Base-by-base conservation (phyloP, 1,140 invertebrate genomes). In the Drosophila sulfurigaster region DNA sequence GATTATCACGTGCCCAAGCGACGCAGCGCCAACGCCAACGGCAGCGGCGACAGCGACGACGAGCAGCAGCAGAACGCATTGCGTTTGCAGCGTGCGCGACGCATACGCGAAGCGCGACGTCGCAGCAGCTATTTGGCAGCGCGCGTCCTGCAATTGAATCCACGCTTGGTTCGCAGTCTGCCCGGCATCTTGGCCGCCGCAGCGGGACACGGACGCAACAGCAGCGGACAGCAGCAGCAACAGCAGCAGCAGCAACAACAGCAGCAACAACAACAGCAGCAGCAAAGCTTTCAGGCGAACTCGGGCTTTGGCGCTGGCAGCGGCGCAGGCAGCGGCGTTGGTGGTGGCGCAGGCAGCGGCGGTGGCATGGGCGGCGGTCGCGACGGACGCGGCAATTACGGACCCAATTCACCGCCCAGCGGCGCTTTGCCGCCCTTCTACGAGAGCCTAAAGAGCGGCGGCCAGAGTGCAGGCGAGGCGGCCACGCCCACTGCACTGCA, bases 1-100 rank as follows among this genome's bases (percentile, higher is more conserved):
- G 96, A 98, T 87, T 98, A 98, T 92, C 96, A 96, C 78, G 96
- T 98, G 64, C 96, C 96, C 13, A 97, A 96, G 92, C 95, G 95
- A 63, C 94, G 95, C 71, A 94, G 95, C 16, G 95, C 96, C 73
- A 92, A 94, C 69, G 91, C 90, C 52, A 88, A 91, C 35, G 35
- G n/a, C 97, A 96, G 92, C 95, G 95, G 63, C 94, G 95, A 5
- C 30, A 32, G 30, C 30, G 93, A 94, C 69, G 91, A 91, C 51
- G 90, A 91, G 20, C 30, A 32, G 30, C 7, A 8, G 46, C 68
- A 87, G 20, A 86, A 91, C 70, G 75, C 78, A 5, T 65, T 76
- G 0, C 77, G 88, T 2, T 16, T 82, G 51, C 90, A 93, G 64
- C 73, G 85, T 16, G 90, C 82, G 43, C 80, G 81, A 38, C 81